Base-by-base conservation (phyloP, 2,797 vertebrate species). In the Hafferia zeledoni region DNA sequence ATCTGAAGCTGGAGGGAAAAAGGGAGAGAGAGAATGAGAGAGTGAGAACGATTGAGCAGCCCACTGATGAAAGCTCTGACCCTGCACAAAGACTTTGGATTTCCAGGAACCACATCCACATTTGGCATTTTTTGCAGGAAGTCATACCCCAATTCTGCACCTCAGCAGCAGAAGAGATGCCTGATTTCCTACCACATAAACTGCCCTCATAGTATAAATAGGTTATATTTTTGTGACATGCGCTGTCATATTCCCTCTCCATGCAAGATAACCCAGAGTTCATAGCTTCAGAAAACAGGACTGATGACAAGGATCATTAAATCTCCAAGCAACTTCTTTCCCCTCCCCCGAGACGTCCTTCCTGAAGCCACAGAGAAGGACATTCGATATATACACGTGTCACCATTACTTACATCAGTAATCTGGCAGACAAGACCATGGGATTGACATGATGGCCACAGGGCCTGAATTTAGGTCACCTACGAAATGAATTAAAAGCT, bases 381-480 rank as follows among this genome's bases (percentile, higher is more conserved):
- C 74, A 65, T 76, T 81, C 1, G 0, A 81, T 86, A 83, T 50
- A 55, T 68, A 78, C 69, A 72, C 0, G 3, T 81, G 76, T 93
- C 87, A 92, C 91, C 60, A 53, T 65, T 20, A 91, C 89, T 95
- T 90, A 95, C 24, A 8, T 94, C 92, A 95, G 87, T 69, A 80
- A 95, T 71, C 76, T 11, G 43, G 69, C 91, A 93, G 79, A 72
- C 47, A 57, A 46, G 39, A 93, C 59, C 4, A 0, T 20, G 31
- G 49, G 89, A 92, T 56, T 94, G 95, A 92, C 85, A 83, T 11
- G 80, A 91, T 91, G 85, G 85, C 95, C 92, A 91, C 67, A 49
- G 93, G 94, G 87, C 74, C 77, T 71, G 85, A 90, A 95, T 96
- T 94, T 88, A 88, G 89, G 91, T 97, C 95, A 91, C 67, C 60